Evolutionary conservation across 92 coral and sea anemone genomes (phyloP), one percentile per base, ranked within the genome.

Genomic region (Pocillopora meandrina): DNA sequence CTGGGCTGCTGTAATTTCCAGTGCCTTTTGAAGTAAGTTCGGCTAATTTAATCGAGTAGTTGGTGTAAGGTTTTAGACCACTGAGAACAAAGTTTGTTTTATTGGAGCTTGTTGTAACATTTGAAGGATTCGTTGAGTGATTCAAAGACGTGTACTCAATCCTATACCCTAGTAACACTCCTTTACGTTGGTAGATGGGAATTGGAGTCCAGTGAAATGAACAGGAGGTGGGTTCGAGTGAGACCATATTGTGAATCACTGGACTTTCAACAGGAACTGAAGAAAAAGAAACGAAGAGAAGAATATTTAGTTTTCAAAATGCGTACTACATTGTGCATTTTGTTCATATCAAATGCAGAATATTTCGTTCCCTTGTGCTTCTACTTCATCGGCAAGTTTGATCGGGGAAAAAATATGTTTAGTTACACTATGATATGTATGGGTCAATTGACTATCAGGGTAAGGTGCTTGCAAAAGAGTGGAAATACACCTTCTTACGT

Each of bases 1-100:
- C 57, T 72, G 33, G 63, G 6, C 8, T 19, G 2, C 84, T 78
- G 65, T 67, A 78, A 66, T 85, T 71, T 10, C 84, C 84, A 2
- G 42, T 18, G 15, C 89, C 89, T 20, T 47, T 58, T 58, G 68
- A 35, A 61, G 89, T 85, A 78, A 85, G 78, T 12, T 78, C 84
- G 52, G 82, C 79, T 2, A 85, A 78, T 57, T 77, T 49, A n/a
- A 85, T 13, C 9, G 61, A 56, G 65, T 85, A 85, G 34, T 55
- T 19, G 14, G 58, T 71, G 79, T 77, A 49, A 17, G 84, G 84
- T 56, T 47, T 36, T 0, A 85, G 84, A 12, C 68, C 72, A 36
- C 18, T 31, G 20, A 58, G 59, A 59, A 33, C 14, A 6, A 69
- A 10, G 17, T 56, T 1, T 21, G 12, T 12, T 12, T 63, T 7